Evolutionary conservation across 92 coral and sea anemone species (phyloP).

Genomic region (Bergia puertoricense): DNA sequence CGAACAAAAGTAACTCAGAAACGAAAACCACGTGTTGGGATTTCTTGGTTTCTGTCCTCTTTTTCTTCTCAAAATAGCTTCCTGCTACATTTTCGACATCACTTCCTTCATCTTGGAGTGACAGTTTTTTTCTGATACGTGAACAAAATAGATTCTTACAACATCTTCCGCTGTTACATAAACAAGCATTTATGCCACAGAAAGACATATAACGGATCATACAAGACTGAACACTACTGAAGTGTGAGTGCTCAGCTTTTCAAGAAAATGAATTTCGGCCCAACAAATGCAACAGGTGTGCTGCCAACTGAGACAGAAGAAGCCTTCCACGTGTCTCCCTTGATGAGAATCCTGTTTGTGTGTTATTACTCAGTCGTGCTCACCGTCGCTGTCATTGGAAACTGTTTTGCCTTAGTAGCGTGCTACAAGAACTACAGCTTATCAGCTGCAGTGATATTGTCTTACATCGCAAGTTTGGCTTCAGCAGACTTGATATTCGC

Average conservation of each 20-base stretch:
- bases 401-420: constrained; percentile 71
- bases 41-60: background rate
- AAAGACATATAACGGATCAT: background rate
- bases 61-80: background rate
- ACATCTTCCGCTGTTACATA: background rate
- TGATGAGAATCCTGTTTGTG: constrained; percentile 12
- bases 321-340: constrained; percentile 21
- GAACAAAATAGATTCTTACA: background rate
- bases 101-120: background rate
- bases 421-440: constrained; percentile 72
- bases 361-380: constrained; percentile 56
- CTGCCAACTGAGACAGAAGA: background rate
- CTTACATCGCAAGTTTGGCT: constrained; percentile 82
- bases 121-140: background rate
- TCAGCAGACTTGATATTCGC: constrained; percentile 76
- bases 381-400: constrained; percentile 72
- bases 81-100: background rate
- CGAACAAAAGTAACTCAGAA: background rate
- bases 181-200: background rate
- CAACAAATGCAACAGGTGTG: constrained; percentile 20
- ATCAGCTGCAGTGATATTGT: constrained; percentile 63
- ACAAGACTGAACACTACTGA: background rate
- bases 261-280: constrained; percentile 18
- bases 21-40: too few species aligned
- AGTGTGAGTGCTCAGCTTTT: background rate